Conservation (phyloP, 2,113 vertebrate species). For the Crotalus viridis region DNA sequence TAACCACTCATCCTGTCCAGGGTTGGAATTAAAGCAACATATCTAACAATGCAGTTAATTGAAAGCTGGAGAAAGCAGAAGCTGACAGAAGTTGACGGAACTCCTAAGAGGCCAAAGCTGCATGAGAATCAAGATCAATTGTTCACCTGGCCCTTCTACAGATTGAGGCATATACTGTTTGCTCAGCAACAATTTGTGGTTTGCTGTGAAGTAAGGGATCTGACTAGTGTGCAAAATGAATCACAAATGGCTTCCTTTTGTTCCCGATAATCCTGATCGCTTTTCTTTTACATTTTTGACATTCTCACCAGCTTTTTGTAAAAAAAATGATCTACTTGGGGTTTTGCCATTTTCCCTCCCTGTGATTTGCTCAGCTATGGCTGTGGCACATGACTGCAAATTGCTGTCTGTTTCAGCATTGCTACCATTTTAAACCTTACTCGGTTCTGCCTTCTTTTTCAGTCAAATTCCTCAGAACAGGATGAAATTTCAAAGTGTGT, state of each 20-base stretch:
- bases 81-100: neutral
- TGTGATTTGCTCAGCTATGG: neutral
- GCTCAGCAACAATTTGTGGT: neutral
- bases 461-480: neutral
- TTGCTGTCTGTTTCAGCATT: neutral
- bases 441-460: neutral
- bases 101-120: neutral
- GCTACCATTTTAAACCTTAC: neutral
- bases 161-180: neutral
- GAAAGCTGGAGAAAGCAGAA: neutral
- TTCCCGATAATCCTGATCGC: neutral
- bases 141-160: neutral
- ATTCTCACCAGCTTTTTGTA: neutral
- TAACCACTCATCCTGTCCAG: neutral
- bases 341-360: neutral
- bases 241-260: neutral
- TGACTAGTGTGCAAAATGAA: neutral
- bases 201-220: neutral
- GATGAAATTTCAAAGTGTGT: neutral
- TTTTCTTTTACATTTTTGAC: neutral
- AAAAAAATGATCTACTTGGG: neutral
- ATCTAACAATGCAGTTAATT: neutral
- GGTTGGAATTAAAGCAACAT: neutral
- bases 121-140: neutral
- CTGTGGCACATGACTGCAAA: neutral